phyloP scores from a whole-genome alignment of 2,888 invertebrate genomes.

The Sussaba pulchella region DNA sequence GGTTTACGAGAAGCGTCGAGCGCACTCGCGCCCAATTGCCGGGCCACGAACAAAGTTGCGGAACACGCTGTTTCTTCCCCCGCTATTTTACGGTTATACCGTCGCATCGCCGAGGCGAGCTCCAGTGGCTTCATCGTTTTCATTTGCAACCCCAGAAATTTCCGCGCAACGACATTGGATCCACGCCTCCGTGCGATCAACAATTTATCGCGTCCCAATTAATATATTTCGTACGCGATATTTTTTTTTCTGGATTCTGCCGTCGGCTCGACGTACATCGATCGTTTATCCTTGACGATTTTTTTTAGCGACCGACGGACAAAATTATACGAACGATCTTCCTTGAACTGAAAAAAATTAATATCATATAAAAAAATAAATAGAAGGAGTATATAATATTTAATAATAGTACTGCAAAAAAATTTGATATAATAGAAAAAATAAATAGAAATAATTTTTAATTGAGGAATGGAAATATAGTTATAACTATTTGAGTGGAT shows the following conservation, averaged over 20 bases:
- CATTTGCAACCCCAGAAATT: slow-evolving; percentile 59
- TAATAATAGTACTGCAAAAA: too few species aligned
- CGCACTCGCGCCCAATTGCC: slow-evolving; percentile 37
- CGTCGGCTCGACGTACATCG: not conserved
- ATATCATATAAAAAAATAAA: too few species aligned
- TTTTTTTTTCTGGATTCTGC: not conserved
- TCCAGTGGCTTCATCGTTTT: slow-evolving; percentile 44
- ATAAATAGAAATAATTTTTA: too few species aligned
- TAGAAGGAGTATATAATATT: too few species aligned
- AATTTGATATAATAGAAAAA: too few species aligned
- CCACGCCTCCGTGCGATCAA: slow-evolving; percentile 28
- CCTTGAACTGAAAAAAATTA: too few species aligned
- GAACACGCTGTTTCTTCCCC: slow-evolving; percentile 54
- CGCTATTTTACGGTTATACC: slow-evolving; percentile 56
- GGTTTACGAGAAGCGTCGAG: slow-evolving; percentile 69
- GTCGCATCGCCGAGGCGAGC: slow-evolving; percentile 55
- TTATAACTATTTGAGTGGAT: slow-evolving; percentile 7
- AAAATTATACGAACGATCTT: slow-evolving; percentile 15
- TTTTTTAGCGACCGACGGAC: slow-evolving; percentile 22
- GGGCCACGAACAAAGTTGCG: slow-evolving; percentile 64
- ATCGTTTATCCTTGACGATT: not conserved
- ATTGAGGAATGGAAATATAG: too few species aligned
- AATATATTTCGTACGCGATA: slow-evolving; percentile 27
- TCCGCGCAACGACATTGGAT: slow-evolving; percentile 3
- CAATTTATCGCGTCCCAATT: slow-evolving; percentile 52